These are phyloP conservation scores for Microcebus murinus DNA, from an alignment of 2,113 vertebrate genomes.

Conservation along the genomic window DNA sequence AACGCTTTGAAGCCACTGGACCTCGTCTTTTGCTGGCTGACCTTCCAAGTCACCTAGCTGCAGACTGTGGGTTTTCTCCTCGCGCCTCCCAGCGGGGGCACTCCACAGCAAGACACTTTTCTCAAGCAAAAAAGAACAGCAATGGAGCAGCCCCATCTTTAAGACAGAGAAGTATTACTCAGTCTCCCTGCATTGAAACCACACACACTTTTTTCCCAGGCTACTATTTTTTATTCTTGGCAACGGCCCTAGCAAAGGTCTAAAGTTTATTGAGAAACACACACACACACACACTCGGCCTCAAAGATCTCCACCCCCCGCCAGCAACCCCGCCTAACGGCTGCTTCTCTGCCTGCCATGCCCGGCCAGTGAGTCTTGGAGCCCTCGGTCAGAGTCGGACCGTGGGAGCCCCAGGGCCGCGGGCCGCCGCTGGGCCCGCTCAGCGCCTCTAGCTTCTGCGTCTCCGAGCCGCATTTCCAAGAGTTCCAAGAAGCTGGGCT, in stretches of 20 bases:
- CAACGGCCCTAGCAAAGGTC: not conserved
- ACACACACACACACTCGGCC: not conserved
- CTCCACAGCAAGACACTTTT: not conserved
- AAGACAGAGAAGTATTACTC: constrained; percentile 1
- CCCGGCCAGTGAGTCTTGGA: not conserved
- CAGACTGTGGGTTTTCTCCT: constrained; percentile 1
- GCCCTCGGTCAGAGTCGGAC: not conserved
- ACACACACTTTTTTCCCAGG: not conserved
- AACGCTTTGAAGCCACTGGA: not conserved
- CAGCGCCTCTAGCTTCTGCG: not conserved
- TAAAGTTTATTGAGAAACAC: not conserved
- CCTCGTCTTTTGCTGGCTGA: constrained; percentile 33
- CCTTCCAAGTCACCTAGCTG: not conserved
- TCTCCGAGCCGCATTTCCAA: not conserved
- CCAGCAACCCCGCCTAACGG: not conserved
- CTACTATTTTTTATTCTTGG: not conserved
- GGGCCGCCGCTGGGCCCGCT: not conserved
- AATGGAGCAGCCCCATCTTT: not conserved
- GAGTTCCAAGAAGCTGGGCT: not conserved
- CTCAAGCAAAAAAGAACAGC: not conserved
- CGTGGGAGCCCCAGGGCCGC: too few species aligned
- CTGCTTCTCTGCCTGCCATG: not conserved
- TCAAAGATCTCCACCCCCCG: not conserved
- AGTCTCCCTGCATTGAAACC: not conserved
- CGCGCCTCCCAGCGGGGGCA: not conserved